Base-by-base conservation (phyloP, 2,888 invertebrate species). In the Heliothis peltigera region DNA sequence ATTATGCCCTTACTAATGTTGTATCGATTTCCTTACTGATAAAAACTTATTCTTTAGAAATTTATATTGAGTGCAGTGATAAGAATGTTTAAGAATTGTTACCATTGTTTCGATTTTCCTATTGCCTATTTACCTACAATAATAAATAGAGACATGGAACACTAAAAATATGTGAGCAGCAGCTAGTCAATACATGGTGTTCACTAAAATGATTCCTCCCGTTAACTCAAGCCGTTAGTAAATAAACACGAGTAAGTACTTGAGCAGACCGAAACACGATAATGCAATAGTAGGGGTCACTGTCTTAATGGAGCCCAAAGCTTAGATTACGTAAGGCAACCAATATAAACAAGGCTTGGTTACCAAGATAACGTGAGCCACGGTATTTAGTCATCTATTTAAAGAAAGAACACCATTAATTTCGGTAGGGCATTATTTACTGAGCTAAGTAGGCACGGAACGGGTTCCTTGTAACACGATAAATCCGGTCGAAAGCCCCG, bases 341-440 rank as follows among this genome's bases (percentile, higher is more conserved):
- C 84, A 87, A 89, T 89, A 90, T 90, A 92, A 92, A 92, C 88
- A 91, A 87, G 84, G 80, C 85, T 87, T 79, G 83, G 88, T 88
- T 87, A 86, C 89, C 77, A 84, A 90, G 89, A 91, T 94, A 92
- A 84, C 93, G 93, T 94, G 93, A 87, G 89, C 85, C 79, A 77
- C 75, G 86, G 91, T 93, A 93, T 93, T 94, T 91, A 94, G 91
- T 94, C 93, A 94, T 94, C 93, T 95, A 94, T 94, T 93, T 93
- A 92, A 92, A 92, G 92, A 94, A 92, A 87, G 91, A 90, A 88
- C 88, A 84, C 90, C 92, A 93, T 94, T 89, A 92, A 94, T 94
- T 93, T 92, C 82, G 90, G 87, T 91, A 82, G 85, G 82, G 87
- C 91, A 90, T 94, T 94, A 95, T 94, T 94, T 94, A 94, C 92